Percentiles rank a stretch among this genome's conserved stretches.
Evolutionary conservation across 2,113 vertebrate species (phyloP).

Genomic region (Climacteris rufus): DNA sequence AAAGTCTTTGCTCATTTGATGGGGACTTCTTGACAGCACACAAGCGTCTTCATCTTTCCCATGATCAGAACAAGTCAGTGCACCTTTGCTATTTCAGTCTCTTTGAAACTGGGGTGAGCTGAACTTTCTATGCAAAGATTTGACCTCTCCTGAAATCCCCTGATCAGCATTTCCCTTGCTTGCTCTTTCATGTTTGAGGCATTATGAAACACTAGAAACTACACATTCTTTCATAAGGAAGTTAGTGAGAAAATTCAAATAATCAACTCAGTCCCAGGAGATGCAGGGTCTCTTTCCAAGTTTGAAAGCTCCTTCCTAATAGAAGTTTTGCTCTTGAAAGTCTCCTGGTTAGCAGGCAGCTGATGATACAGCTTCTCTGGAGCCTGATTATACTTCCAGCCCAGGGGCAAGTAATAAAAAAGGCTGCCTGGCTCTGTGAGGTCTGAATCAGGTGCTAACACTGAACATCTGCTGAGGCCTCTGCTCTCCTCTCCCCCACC

Average conservation of each 20-base stretch:
- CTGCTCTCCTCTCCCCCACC: background rate
- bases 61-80: background rate
- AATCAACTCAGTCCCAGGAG: background rate
- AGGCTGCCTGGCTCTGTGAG: background rate
- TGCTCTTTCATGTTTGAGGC: background rate
- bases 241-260: constrained; percentile 38
- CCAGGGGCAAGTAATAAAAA: constrained; percentile 24
- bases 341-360: constrained; percentile 5
- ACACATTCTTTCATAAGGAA: constrained; percentile 1
- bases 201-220: constrained; percentile 22
- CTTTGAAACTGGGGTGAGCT: constrained; percentile 1
- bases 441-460: constrained; percentile 59
- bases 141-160: constrained; percentile 32
- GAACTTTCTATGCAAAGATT: constrained; percentile 41
- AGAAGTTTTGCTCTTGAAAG: constrained; percentile 18
- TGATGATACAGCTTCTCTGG: background rate
- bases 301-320: constrained; percentile 13
- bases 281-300: background rate
- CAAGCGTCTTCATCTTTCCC: background rate
- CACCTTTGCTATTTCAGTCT: background rate
- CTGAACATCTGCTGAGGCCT: constrained; percentile 30
- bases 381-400: constrained; percentile 14
- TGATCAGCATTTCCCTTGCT: constrained; percentile 51
- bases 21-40: background rate
- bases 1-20: background rate